Conservation (phyloP, 2,797 vertebrate genomes). For the Schizothorax lantsangensis region DNA sequence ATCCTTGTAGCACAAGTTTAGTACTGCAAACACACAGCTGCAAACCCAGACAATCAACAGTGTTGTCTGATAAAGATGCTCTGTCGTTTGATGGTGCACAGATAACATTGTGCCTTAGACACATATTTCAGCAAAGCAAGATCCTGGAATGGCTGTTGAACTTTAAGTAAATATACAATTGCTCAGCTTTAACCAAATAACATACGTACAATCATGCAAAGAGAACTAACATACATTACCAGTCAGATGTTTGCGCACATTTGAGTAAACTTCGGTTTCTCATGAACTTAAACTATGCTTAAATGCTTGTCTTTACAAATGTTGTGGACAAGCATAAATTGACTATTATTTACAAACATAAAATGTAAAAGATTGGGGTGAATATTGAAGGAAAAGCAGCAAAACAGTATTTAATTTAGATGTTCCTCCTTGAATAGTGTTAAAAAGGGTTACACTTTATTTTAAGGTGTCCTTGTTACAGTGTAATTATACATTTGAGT, state of each 20-base stretch:
- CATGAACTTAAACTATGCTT: not conserved
- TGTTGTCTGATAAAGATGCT: not conserved
- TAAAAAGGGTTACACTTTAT: too few species aligned
- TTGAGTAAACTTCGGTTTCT: not conserved
- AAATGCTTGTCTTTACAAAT: too few species aligned
- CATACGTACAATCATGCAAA: not conserved
- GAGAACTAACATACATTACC: not conserved
- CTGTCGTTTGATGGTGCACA: not conserved
- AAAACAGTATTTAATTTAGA: too few species aligned
- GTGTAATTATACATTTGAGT: too few species aligned
- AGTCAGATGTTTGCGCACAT: not conserved
- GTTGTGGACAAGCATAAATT: too few species aligned
- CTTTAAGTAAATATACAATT: not conserved
- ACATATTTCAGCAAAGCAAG: not conserved
- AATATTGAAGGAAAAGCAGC: too few species aligned
- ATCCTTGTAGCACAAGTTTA: slow-evolving; percentile 43
- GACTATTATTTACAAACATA: too few species aligned
- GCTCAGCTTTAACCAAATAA: not conserved
- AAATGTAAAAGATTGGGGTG: too few species aligned
- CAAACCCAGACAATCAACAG: slow-evolving; percentile 17
- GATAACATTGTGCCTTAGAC: not conserved
- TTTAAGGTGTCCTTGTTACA: too few species aligned
- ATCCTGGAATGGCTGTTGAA: not conserved
- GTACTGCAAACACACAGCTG: not conserved
- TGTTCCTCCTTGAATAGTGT: too few species aligned